phyloP scores from a whole-genome alignment of 1,140 invertebrate genomes.

The Carcinoscorpius rotundicauda region DNA sequence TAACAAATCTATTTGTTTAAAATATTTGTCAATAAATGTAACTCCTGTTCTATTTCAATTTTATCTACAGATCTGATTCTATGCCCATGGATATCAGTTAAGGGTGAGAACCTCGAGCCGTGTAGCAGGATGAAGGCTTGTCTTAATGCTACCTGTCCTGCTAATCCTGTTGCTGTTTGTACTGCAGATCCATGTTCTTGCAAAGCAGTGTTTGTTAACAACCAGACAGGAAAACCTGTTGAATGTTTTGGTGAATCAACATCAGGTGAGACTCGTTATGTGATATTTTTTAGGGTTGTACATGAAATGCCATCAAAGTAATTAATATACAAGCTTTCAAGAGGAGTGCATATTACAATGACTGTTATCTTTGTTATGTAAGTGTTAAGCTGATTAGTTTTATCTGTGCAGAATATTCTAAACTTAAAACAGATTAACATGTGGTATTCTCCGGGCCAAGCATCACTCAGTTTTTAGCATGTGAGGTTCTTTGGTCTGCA shows the following conservation, averaged over 20 bases:
- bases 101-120: constrained; percentile 24
- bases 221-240: background rate
- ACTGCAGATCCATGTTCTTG: constrained; percentile 36
- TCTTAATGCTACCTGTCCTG: constrained; percentile 27
- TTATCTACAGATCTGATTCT: constrained; percentile 28
- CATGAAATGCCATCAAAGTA: no score
- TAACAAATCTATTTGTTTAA: no score
- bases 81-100: constrained; percentile 28
- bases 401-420: no score
- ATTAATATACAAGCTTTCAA: no score
- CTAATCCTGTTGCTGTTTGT: constrained; percentile 30
- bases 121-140: constrained; percentile 32
- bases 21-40: background rate
- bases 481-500: no score
- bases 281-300: no score
- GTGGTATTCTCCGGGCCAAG: no score
- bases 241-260: constrained; percentile 19
- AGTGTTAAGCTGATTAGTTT: no score
- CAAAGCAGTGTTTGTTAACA: constrained; percentile 26
- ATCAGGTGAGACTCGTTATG: constrained; percentile 6
- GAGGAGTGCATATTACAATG: no score
- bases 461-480: no score
- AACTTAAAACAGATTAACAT: no score
- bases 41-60: background rate
- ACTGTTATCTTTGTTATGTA: no score